Base-by-base conservation (phyloP, 2,797 vertebrate genomes). In the Helostoma temminkii region DNA sequence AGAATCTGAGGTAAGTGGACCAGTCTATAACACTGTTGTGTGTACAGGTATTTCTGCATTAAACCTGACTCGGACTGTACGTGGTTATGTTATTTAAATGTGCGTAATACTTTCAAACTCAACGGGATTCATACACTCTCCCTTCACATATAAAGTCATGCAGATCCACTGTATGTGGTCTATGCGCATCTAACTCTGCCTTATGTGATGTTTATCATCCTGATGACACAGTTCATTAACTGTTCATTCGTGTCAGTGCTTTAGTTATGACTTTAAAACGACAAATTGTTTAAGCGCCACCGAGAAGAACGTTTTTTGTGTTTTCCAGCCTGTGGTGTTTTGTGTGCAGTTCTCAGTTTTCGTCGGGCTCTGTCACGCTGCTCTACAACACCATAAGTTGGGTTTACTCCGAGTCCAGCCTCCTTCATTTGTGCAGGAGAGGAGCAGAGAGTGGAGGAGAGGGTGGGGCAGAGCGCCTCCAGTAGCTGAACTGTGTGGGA, bases 1-100 rank as follows among this genome's bases (percentile, higher is more conserved):
- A 12, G 45, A n/a, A 57, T 90, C 93, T 50, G 91, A 94, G 90
- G 94, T 95, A 76, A 90, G 93, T 34, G 36, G n/a, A 45, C 1
- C 0, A 39, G 16, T 7, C 9, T 49, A 19, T 5, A 37, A 1
- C 2, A 9, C 1, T 4, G 11, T 6, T 56, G 25, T 28, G 6
- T 7, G 50, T 18, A 18, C 3, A 43, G 10, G 6, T 46, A 6
- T 1, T 1, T 60, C 18, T 6, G 19, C 2, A 14, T 10, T 10
- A 48, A 19, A 0, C 19, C 16, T 36, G 5, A 46, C 1, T 8
- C 16, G 0, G 19, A 21, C 9, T 21, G 26, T 3, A 1, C 52
- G 5, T 19, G 12, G 26, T 21, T n/a, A 1, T 49, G 14, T 37
- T 9, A 1, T 30, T n/a, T n/a, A n/a, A n/a, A n/a, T n/a, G n/a